Evolutionary conservation across 2,113 vertebrate species (phyloP).

Genomic region (Monopterus albus): DNA sequence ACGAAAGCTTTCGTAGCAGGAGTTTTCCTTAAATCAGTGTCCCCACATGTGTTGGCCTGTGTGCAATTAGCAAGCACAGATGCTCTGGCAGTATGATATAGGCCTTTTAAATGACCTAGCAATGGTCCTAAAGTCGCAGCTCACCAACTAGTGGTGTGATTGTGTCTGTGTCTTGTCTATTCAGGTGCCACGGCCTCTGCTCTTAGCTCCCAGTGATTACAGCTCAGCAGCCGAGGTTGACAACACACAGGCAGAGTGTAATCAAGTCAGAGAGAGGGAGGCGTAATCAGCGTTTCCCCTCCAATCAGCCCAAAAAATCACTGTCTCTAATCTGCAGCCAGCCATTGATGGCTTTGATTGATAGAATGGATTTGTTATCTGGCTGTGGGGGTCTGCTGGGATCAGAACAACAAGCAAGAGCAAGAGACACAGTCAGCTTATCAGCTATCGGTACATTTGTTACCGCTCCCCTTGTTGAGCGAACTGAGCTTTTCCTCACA

Average conservation of each 20-base stretch:
- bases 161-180: conserved; percentile 33
- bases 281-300: conserved; percentile 77
- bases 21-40: conserved; percentile 7
- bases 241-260: conserved; percentile 69
- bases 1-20: conserved; percentile 17
- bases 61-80: conserved; percentile 1
- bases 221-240: conserved; percentile 68
- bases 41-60: not conserved
- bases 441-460: conserved; percentile 80
- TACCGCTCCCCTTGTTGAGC: conserved; percentile 70
- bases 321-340: conserved; percentile 75
- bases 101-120: conserved; percentile 24
- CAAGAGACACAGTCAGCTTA: conserved; percentile 77
- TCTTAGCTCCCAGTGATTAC: conserved; percentile 73
- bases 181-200: conserved; percentile 55
- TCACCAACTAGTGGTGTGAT: conserved; percentile 11
- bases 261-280: conserved; percentile 73
- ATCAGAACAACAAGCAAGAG: conserved; percentile 72
- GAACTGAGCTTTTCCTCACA: conserved; percentile 68
- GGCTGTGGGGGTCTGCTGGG: conserved; percentile 74
- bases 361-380: conserved; percentile 80
- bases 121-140: conserved; percentile 25
- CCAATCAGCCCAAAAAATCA: conserved; percentile 80
- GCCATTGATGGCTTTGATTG: conserved; percentile 79
- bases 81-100: not conserved